phyloP scores from a whole-genome alignment of 1,140 invertebrate genomes.

The Centruroides vittatus region DNA sequence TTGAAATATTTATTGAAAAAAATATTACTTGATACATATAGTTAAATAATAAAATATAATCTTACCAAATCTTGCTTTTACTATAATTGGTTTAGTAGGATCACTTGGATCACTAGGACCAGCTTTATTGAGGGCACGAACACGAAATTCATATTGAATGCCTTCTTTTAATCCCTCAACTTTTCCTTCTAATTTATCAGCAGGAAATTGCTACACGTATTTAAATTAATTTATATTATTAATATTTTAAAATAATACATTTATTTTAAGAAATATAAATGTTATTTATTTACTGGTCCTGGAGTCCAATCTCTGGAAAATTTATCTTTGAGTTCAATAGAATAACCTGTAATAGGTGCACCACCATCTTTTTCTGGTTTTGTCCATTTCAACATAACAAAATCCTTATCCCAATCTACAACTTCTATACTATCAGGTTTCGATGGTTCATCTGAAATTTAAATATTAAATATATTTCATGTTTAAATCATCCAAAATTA shows the following conservation, averaged over 20 bases:
- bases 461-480: no score
- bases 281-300: constrained; percentile 37
- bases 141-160: constrained; percentile 87
- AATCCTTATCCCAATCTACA: constrained; percentile 91
- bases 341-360: constrained; percentile 91
- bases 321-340: constrained; percentile 95
- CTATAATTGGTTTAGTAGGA: constrained; percentile 84
- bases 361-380: constrained; percentile 79
- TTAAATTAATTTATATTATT: background rate
- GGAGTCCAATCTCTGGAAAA: constrained; percentile 62
- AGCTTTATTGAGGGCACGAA: constrained; percentile 88
- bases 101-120: constrained; percentile 90
- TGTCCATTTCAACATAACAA: constrained; percentile 80
- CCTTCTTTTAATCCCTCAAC: constrained; percentile 87
- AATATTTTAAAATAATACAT: background rate
- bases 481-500: no score
- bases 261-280: background rate
- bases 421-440: constrained; percentile 80
- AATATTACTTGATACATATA: background rate
- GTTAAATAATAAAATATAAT: background rate
- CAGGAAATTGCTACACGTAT: constrained; percentile 45
- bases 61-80: constrained; percentile 72
- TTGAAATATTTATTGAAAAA: background rate
- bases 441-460: constrained; percentile 65
- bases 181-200: constrained; percentile 55